phyloP scores from a whole-genome alignment of 1,140 invertebrate genomes.

The Ephestia elutella region DNA sequence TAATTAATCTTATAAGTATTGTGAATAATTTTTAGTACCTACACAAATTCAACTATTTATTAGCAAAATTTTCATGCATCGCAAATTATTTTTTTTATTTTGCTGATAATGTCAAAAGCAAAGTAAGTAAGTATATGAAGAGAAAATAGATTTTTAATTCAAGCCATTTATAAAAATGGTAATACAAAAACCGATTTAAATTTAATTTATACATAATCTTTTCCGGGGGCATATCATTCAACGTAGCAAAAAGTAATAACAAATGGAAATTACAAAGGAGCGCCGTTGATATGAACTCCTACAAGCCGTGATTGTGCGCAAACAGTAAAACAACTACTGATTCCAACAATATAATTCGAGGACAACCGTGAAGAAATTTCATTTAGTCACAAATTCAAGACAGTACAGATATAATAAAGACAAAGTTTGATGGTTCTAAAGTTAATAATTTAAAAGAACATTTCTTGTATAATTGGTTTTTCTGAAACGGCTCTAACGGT shows the following conservation, averaged over 20 bases:
- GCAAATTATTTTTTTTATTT: too few relatives aligned
- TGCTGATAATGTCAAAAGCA: too few relatives aligned
- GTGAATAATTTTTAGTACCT: too few relatives aligned
- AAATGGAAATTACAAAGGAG: constrained; percentile 1
- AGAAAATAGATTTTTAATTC: background rate
- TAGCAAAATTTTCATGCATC: too few relatives aligned
- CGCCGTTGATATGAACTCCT: background rate
- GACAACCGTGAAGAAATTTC: constrained; percentile 51
- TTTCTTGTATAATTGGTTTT: too few relatives aligned
- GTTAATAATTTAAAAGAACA: too few relatives aligned
- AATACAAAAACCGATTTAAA: background rate
- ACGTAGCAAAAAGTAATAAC: constrained; percentile 16
- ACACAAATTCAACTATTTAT: too few relatives aligned
- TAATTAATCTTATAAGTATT: too few relatives aligned
- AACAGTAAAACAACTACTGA: constrained; percentile 51
- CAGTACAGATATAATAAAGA: background rate
- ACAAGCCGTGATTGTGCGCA: constrained; percentile 15
- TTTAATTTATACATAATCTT: background rate
- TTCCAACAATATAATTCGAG: constrained; percentile 28
- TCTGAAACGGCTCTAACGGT: too few relatives aligned
- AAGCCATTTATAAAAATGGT: background rate
- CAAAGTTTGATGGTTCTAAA: too few relatives aligned
- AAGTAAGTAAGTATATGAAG: too few relatives aligned
- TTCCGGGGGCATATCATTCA: constrained; percentile 8
- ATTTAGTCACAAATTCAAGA: constrained; percentile 29